Percentiles rank a stretch among this genome's conserved stretches.
Evolutionary conservation across 2,888 invertebrate species (phyloP).

Genomic region (Leptarthrus brevirostris): DNA sequence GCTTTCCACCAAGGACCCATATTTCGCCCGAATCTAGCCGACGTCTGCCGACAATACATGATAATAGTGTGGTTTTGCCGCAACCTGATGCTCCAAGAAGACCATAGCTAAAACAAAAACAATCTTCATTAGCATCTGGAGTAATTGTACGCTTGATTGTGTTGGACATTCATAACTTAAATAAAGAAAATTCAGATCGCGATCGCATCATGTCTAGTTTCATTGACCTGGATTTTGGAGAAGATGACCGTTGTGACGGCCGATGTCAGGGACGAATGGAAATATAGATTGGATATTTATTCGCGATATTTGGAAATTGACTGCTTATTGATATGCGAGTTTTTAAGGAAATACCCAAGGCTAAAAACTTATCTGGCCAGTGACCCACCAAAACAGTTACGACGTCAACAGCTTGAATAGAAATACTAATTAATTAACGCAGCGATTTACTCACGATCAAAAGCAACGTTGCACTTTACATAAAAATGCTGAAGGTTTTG

Average conservation of each 20-base stretch:
- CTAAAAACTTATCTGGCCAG: background rate
- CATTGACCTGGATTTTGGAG: slow-evolving; percentile 27
- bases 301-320: no score
- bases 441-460: no score
- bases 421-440: no score
- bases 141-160: slow-evolving; percentile 7
- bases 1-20: slow-evolving; percentile 89
- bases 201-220: background rate
- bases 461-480: no score
- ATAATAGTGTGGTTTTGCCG: slow-evolving; percentile 94
- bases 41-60: slow-evolving; percentile 90
- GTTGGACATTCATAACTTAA: background rate
- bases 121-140: background rate
- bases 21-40: slow-evolving; percentile 88
- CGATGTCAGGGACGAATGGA: slow-evolving; percentile 32
- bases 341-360: background rate
- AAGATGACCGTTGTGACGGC: slow-evolving; percentile 9
- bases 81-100: slow-evolving; percentile 95
- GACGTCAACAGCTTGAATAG: no score
- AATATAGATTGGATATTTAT: background rate
- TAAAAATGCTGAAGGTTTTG: no score
- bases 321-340: background rate
- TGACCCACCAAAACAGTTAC: no score
- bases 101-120: slow-evolving; percentile 80
- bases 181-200: slow-evolving; percentile 29